Conservation (phyloP, 2,113 vertebrate genomes). For the Merops nubicus region DNA sequence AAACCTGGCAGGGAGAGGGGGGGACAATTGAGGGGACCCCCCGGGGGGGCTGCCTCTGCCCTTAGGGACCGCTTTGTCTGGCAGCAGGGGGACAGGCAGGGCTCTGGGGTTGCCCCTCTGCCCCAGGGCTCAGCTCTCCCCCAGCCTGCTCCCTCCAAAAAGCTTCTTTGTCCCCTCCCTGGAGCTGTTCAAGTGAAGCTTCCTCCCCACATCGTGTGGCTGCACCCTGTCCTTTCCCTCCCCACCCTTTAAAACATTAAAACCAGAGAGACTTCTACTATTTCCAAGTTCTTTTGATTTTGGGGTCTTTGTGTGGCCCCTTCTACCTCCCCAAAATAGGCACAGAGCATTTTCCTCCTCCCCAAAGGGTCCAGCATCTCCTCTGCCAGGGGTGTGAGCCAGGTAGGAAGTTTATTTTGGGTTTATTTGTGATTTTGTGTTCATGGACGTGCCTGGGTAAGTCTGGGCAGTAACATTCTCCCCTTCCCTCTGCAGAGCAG, state of each 20-base stretch:
- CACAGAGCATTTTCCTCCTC: neutral
- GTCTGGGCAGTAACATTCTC: too few relatives aligned
- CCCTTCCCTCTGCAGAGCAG: neutral
- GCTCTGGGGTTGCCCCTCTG: rapidly evolving
- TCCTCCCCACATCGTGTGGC: neutral
- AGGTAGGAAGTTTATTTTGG: neutral
- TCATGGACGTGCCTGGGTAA: rapidly evolving
- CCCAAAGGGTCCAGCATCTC: neutral
- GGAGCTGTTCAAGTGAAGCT: neutral
- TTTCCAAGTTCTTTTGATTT: neutral
- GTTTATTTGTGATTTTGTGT: neutral
- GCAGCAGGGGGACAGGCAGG: neutral
- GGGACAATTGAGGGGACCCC: rapidly evolving
- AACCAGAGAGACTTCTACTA: neutral
- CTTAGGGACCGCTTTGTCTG: neutral
- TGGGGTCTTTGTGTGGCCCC: too few relatives aligned
- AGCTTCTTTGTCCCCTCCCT: neutral
- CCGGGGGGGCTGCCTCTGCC: neutral
- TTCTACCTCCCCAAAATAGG: neutral
- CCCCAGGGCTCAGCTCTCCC: neutral
- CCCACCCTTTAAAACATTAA: neutral
- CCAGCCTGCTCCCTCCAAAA: rapidly evolving
- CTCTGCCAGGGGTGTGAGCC: neutral
- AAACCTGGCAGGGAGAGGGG: rapidly evolving
- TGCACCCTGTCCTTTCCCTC: neutral